Evolutionary conservation across 1,140 invertebrate genomes (phyloP).

Genomic region (Drosophila sturtevanti): DNA sequence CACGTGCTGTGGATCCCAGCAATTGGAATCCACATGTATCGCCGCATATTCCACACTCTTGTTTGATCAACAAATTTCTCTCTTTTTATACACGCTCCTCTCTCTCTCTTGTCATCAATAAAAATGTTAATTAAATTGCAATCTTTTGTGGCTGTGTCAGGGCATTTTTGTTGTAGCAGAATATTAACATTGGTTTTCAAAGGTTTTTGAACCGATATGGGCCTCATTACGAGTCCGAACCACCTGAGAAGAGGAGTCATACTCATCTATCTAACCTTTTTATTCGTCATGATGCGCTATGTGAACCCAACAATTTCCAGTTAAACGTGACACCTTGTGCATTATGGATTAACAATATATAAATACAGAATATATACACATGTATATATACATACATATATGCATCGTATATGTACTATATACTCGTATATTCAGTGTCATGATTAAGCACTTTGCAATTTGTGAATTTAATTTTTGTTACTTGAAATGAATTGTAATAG

Average conservation of each 20-base stretch:
- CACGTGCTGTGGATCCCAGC: slow-evolving; percentile 65
- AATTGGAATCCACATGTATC: slow-evolving; percentile 42
- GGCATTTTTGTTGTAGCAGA: slow-evolving; percentile 26
- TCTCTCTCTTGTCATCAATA: slow-evolving; percentile 64
- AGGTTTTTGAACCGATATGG: slow-evolving; percentile 61
- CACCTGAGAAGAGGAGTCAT: not conserved
- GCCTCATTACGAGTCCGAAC: slow-evolving; percentile 6
- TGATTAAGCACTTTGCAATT: slow-evolving; percentile 45
- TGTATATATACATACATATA: slow-evolving; percentile 14
- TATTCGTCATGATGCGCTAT: not conserved
- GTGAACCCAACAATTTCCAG: slow-evolving; percentile 52
- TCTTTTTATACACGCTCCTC: slow-evolving; percentile 16
- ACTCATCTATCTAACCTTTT: slow-evolving; percentile 29
- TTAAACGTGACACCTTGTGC: slow-evolving; percentile 61
- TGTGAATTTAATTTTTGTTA: slow-evolving; percentile 28
- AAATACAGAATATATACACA: not conserved
- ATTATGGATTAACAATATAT: slow-evolving; percentile 24
- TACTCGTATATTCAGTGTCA: slow-evolving; percentile 43
- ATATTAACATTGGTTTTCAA: not conserved
- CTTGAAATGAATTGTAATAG: slow-evolving; percentile 56
- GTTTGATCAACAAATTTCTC: slow-evolving; percentile 11
- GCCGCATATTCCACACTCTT: slow-evolving; percentile 7
- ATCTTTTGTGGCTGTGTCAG: slow-evolving; percentile 32
- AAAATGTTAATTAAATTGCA: slow-evolving; percentile 66
- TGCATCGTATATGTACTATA: too few species aligned